Percentiles rank a stretch among this genome's conserved stretches.
Evolutionary conservation across 1,140 invertebrate species (phyloP).

Genomic region (Eumeta japonica): DNA sequence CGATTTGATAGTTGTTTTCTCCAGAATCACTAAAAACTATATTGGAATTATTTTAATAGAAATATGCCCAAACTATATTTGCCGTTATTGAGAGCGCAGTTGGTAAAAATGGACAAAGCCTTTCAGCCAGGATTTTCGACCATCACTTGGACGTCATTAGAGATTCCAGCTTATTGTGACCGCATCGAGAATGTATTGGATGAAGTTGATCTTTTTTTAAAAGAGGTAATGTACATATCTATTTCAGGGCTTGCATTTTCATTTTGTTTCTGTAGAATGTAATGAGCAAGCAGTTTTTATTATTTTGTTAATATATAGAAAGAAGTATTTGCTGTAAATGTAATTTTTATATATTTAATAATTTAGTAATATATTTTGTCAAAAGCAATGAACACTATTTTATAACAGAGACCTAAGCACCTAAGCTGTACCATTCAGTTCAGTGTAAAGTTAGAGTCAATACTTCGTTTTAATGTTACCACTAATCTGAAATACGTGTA

Average conservation of each 20-base stretch:
- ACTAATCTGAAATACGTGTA: no score
- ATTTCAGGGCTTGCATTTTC: not conserved
- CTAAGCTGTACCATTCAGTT: no score
- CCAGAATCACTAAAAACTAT: no score
- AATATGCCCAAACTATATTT: conserved; percentile 66
- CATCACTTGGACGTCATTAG: conserved; percentile 78
- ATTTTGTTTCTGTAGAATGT: not conserved
- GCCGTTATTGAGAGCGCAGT: conserved; percentile 66
- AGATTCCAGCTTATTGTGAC: conserved; percentile 65
- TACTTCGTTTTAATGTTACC: no score
- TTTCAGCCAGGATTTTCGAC: conserved; percentile 76
- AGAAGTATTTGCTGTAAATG: no score
- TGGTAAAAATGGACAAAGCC: conserved; percentile 67
- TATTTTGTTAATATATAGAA: not conserved
- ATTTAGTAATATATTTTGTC: no score
- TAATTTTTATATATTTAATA: no score
- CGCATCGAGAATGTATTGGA: conserved; percentile 60
- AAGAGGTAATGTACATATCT: conserved; percentile 54
- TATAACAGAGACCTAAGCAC: no score
- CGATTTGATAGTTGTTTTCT: no score
- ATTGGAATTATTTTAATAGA: conserved; percentile 18
- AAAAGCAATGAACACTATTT: no score
- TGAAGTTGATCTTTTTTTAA: conserved; percentile 70
- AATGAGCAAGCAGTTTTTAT: no score
- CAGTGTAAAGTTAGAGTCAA: no score